Base-by-base conservation (phyloP, 2,888 invertebrate species). In the Plagodis pulveraria region DNA sequence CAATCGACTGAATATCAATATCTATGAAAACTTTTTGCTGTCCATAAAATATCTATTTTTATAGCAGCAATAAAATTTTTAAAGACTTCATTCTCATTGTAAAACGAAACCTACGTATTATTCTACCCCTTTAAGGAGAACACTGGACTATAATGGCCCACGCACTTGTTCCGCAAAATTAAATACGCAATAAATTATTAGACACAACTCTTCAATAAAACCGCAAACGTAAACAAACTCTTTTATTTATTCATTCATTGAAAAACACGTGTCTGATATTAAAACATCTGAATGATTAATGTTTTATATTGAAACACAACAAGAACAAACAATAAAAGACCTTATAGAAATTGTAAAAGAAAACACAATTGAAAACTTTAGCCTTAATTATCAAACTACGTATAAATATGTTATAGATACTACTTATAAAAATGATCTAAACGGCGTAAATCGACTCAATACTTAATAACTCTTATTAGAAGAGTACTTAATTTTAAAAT, bases 151-250 rank as follows among this genome's bases (percentile, higher is more conserved):
- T 60, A 52, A 58, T 57, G 53, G 54, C 69, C 69, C 62, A 66
- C 60, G 56, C 69, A 54, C 46, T 61, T 50, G 62, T 62, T 50
- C 58, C 60, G 66, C 68, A 44, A 66, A 69, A 60, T 63, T 63
- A 55, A 69, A 66, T 57, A 60, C 58, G 50, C 60, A 46, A 63
- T 66, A 65, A 66, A 65, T 60, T 52, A 62, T 46, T 50, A 46
- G 12, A 47, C 38, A 59, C 58, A 50, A 59, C 47, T 51, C 12
- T 45, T 43, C 5, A 45, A 44, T 45, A 42, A 62, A 50, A 48
- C 56, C 55, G 32, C 58, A 61, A 62, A 59, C 48, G 40, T 51
- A 61, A 64, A 63, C 54, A 62, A 58, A 41, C 45, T 46, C 36
- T 33, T 45, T 55, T 59, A 53, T 45, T 55, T 59, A 53, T 36